phyloP scores from a whole-genome alignment of 2,797 vertebrate genomes.

The Rhinatrema bivittatum region DNA sequence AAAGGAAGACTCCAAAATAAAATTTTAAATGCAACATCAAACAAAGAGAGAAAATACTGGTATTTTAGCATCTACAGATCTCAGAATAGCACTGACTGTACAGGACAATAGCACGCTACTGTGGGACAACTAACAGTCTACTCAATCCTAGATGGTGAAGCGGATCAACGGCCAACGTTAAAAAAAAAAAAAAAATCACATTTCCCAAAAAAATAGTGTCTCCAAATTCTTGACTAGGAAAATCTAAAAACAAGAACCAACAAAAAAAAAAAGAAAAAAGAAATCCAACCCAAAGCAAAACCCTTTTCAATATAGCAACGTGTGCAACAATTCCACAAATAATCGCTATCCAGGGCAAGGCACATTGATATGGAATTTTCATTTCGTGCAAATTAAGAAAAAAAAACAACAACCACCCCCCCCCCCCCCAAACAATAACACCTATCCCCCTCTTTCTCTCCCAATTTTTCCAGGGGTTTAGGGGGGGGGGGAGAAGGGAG shows the following conservation, averaged over 20 bases:
- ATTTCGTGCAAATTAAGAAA: slow-evolving; percentile 79
- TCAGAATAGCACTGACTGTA: slow-evolving; percentile 61
- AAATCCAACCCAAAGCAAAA: too few relatives aligned
- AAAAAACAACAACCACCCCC: too few relatives aligned
- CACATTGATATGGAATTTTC: slow-evolving; percentile 92
- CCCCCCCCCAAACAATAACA: too few relatives aligned
- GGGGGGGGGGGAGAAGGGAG: too few relatives aligned
- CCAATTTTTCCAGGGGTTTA: too few relatives aligned
- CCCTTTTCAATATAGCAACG: slow-evolving; percentile 69
- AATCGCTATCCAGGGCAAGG: slow-evolving; percentile 91
- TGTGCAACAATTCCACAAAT: slow-evolving; percentile 83
- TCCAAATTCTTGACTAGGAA: slow-evolving; percentile 73
- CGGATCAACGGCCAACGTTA: slow-evolving; percentile 67
- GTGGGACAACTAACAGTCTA: slow-evolving; percentile 61
- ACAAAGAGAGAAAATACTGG: slow-evolving; percentile 76
- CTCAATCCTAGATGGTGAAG: slow-evolving; percentile 64
- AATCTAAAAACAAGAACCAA: too few relatives aligned
- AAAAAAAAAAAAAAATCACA: slow-evolving; percentile 73
- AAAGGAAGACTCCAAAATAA: slow-evolving; percentile 80
- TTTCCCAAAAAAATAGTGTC: slow-evolving; percentile 73
- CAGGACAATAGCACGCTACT: slow-evolving; percentile 62
- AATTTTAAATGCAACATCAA: slow-evolving; percentile 72
- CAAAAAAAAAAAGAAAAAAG: too few relatives aligned
- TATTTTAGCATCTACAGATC: slow-evolving; percentile 67
- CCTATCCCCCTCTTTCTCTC: too few relatives aligned